phyloP scores from a whole-genome alignment of 2,888 invertebrate species.

The Xestia xanthographa region DNA sequence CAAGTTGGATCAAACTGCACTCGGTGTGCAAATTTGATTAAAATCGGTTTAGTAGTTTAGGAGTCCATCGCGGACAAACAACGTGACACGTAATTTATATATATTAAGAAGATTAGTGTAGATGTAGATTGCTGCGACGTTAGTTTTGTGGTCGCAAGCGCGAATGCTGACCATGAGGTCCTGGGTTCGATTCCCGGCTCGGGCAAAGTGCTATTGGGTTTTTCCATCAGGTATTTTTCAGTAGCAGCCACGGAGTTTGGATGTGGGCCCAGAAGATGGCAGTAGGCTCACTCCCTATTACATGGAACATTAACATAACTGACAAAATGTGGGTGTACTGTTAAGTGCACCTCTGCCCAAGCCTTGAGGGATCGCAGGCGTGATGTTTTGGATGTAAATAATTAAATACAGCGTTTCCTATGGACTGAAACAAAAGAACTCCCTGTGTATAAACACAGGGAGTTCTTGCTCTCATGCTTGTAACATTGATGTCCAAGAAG shows the following conservation, averaged over 20 bases:
- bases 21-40: no score
- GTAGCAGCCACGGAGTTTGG: neutral
- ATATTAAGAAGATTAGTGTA: no score
- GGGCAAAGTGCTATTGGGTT: neutral
- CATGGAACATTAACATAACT: neutral
- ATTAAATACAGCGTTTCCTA: no score
- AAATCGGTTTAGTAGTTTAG: no score
- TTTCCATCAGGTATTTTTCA: neutral
- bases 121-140: neutral
- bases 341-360: neutral
- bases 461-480: neutral
- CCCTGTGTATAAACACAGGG: no score
- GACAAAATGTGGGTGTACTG: neutral
- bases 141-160: no score
- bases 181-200: neutral
- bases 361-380: neutral
- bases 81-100: no score
- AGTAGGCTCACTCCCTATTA: neutral
- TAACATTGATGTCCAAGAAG: neutral
- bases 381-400: neutral
- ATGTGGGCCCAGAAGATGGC: neutral
- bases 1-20: no score
- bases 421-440: neutral
- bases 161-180: neutral
- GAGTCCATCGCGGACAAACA: no score